phyloP scores from a whole-genome alignment of 2,888 invertebrate genomes.

The Lithophane ornitopus region DNA sequence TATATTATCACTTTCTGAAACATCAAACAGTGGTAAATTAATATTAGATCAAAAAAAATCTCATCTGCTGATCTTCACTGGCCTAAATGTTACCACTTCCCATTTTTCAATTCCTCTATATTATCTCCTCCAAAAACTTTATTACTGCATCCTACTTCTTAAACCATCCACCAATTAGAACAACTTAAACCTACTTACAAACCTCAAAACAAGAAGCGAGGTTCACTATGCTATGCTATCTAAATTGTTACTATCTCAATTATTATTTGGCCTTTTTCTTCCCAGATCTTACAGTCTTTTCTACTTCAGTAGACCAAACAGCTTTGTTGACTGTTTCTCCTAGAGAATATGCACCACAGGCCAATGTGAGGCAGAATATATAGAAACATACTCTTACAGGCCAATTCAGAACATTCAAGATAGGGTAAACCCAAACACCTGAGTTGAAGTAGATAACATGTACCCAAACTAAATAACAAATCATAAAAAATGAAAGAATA shows the following conservation, averaged over 20 bases:
- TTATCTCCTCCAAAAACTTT: slow-evolving; percentile 35
- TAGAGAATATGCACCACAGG: slow-evolving; percentile 91
- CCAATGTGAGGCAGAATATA: slow-evolving; percentile 91
- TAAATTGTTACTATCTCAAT: slow-evolving; percentile 52
- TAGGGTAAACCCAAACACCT: slow-evolving; percentile 97
- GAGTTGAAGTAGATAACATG: slow-evolving; percentile 94
- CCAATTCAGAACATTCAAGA: slow-evolving; percentile 94
- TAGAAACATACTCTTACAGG: slow-evolving; percentile 94
- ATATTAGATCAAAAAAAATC: slow-evolving; percentile 5
- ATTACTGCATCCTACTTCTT: slow-evolving; percentile 28
- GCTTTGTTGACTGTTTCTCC: slow-evolving; percentile 94
- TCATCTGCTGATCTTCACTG: slow-evolving; percentile 13
- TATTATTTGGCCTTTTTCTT: slow-evolving; percentile 89
- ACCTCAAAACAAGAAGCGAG: slow-evolving; percentile 50
- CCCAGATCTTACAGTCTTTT: slow-evolving; percentile 86
- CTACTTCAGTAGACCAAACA: slow-evolving; percentile 93
- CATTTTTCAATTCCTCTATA: slow-evolving; percentile 22
- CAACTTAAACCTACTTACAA: slow-evolving; percentile 35
- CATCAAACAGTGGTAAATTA: slow-evolving; percentile 8
- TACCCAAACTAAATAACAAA: slow-evolving; percentile 94
- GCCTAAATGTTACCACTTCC: slow-evolving; percentile 6
- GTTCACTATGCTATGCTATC: slow-evolving; percentile 30
- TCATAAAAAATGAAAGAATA: slow-evolving; percentile 92
- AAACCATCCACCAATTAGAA: slow-evolving; percentile 44
- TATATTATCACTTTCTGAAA: slow-evolving; percentile 50